Evolutionary conservation across 2,113 vertebrate species (phyloP), one percentile per base, ranked within the genome.

Genomic region (Nothobranchius kuhntae): DNA sequence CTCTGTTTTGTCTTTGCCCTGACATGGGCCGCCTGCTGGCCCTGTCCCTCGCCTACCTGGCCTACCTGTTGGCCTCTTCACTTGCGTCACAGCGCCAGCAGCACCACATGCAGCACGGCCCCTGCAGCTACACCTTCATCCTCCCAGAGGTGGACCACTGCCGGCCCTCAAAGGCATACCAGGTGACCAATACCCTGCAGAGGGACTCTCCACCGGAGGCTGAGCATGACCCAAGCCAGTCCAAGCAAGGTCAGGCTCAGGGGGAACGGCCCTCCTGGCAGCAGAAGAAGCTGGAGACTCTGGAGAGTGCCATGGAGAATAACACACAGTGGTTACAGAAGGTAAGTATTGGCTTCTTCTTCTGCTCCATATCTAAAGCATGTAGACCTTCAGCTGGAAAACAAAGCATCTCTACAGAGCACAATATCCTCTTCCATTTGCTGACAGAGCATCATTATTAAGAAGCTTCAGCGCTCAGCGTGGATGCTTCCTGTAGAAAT

Each of bases 301-400:
- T 95, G 61, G 92, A 95, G 73, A 93, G 73, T 47, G 84, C 91
- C 54, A 89, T 89, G 75, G 93, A 95, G 87, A 95, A 95, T 73
- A 95, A 95, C 82, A 95, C 94, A 2, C 90, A 91, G 74, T 94
- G 94, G 94, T 82, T 95, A 55, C 93, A 92, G 68, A 95, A 95
- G 93, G 94, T 95, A 91, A 75, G 8, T 36, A 13, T 63, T 71
- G 8, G n/a, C 48, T 65, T 42, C 30, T 62, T 36, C 59, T 52
- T 15, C 55, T n/a, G 2, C 66, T 65, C 46, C 9, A 2, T 36
- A 50, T 10, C 24, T 61, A 46, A 30, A 57, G n/a, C 38, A 30
- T 61, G 10, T 15, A 45, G n/a, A 53, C 14, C 47, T 40, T 71
- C 17, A 68, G 6, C 35, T 21, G 46, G 13, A n/a, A 44, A 61